These are phyloP conservation scores for Condylostylus longicornis DNA, from an alignment of 1,140 invertebrate genomes.

Conservation along the genomic window DNA sequence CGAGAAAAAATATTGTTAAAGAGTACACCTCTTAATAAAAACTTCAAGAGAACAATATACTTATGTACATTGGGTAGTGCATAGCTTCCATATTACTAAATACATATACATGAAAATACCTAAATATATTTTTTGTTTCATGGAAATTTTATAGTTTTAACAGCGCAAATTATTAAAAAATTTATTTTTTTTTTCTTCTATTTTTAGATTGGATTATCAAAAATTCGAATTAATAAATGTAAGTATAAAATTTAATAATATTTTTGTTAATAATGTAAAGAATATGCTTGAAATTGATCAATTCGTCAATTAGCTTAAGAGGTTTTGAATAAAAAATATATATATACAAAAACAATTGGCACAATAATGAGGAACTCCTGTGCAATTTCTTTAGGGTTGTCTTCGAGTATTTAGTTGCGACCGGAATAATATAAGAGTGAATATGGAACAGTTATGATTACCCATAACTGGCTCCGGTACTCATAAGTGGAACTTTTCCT, in stretches of 20 bases:
- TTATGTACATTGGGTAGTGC: constrained; percentile 6
- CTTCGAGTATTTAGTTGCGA: background rate
- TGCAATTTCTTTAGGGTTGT: background rate
- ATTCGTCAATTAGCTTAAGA: background rate
- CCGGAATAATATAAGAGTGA: background rate
- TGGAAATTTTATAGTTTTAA: background rate
- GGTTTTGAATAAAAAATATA: background rate
- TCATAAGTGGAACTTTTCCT: no score
- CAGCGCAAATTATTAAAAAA: background rate
- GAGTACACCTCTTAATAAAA: constrained; percentile 2
- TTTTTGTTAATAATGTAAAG: no score
- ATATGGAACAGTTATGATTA: no score
- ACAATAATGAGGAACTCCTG: no score
- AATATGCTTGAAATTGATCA: background rate
- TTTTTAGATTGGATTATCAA: constrained; percentile 59
- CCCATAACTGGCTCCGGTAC: no score
- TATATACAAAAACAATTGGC: background rate
- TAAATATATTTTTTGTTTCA: background rate
- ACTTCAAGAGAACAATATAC: constrained; percentile 8
- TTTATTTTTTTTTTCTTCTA: constrained; percentile 27
- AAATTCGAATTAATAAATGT: constrained; percentile 78
- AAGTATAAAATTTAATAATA: constrained; percentile 35
- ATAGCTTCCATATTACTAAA: constrained; percentile 2
- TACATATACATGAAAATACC: constrained; percentile 7
- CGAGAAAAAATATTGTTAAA: constrained; percentile 1